Evolutionary conservation across 2,888 invertebrate genomes (phyloP), one percentile per base, ranked within the genome.

Genomic region (Epinotia brunnichana): DNA sequence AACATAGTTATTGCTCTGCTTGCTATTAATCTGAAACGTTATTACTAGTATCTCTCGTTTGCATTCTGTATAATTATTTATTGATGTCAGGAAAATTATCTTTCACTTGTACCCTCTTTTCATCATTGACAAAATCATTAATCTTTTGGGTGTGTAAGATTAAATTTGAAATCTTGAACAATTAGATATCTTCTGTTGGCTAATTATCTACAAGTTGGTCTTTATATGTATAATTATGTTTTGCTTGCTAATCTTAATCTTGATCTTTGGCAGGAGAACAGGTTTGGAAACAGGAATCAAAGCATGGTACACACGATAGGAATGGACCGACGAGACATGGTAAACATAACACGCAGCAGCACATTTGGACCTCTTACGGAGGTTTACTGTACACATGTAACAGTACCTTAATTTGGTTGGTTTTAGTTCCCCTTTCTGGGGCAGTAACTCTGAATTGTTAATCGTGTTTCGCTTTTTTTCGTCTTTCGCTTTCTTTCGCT

Each of bases 271-370:
- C 10, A 9, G 48, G n/a, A n/a, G 48, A 48, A 48, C 62, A 62
- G 11, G 10, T 0, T 48, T 62, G 24, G 5, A n/a, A 48, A 29
- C 62, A 62, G n/a, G 62, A 29, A 2, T 62, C 62, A 48, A 62
- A 62, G 13, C 62, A 62, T 2, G 62, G 62, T 15, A 62, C 48
- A 62, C 48, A 62, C 24, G 29, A 17, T 2, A 62, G 10, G 10
- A 62, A 62, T 48, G 62, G 62, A 17, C 48, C 11, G 5, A 48
- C 48, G 9, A 62, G 17, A 0, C 48, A 62, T 1, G 62, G 62
- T 9, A 62, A 7, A 4, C 48, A 9, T 29, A 62, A 7, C 4
- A 29, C 48, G 17, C 48, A 62, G 29, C 24, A 62, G 29, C 62
- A 62, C 62, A 62, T 62, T 48, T 51, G 24, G 48, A n/a, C n/a